Base-by-base conservation (phyloP, 2,113 vertebrate species). In the Lonchura striata region DNA sequence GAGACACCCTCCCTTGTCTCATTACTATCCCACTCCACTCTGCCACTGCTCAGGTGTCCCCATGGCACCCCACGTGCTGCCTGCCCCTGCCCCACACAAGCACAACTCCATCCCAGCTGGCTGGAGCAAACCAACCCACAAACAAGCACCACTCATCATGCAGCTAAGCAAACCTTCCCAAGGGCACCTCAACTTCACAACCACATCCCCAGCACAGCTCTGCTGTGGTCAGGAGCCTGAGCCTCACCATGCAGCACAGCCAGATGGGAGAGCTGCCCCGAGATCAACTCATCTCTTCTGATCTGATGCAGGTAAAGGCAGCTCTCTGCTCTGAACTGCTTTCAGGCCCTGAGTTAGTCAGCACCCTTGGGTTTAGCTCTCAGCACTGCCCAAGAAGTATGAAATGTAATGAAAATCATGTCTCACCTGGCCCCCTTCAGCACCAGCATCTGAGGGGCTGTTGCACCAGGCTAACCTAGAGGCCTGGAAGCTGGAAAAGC, bases 361-460 rank as follows among this genome's bases (percentile, higher is more conserved):
- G 59, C 44, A 39, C 15, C 41, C 49, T 30, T 7, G 44, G 35
- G 71, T 42, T 56, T 79, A 65, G 80, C 75, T 66, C 75, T 76
- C 66, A 76, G 63, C 86, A 56, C 57, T 6, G 3, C 86, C 77
- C 42, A 20, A n/a, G 13, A 41, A 63, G 42, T 22, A 41, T 0
- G 47, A 92, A 91, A 87, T 3, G 15, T 4, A 82, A 57, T 12
- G 57, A 84, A 83, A 83, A 41, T 3, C 1, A 0, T 54, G 64
- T 59, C 83, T 83, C 82, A 65, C 57, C 57, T 31, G 54, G 64
- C 76, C 60, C 59, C 91, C 46, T 77, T 88, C 83, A 81, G 82
- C 59, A 69, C 47, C 80, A 86, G 7, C 50, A 78, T 16, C 56
- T 86, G 65, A 27, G 46, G 46, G 81, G 81, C 72, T 69, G 50